Evolutionary conservation across 2,113 vertebrate genomes (phyloP).

Genomic region (Castor canadensis): DNA sequence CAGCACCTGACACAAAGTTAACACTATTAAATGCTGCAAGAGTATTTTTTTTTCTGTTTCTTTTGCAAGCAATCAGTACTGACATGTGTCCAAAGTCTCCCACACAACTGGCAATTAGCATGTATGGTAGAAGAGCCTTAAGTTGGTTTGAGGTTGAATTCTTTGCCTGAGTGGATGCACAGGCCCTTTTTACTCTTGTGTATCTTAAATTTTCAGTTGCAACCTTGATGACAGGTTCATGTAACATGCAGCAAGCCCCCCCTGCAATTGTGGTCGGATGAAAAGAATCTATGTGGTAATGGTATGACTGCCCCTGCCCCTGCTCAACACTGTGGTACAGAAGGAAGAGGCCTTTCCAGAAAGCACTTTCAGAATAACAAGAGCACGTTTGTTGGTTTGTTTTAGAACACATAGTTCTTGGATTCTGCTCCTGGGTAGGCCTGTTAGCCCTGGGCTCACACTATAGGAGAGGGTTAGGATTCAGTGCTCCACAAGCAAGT

Average conservation of each 20-base stretch:
- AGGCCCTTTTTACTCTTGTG: constrained; percentile 34
- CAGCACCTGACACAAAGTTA: not conserved
- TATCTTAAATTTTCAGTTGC: constrained; percentile 50
- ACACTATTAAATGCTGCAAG: not conserved
- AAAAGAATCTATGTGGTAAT: constrained; percentile 53
- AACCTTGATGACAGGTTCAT: constrained; percentile 16
- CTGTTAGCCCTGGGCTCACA: not conserved
- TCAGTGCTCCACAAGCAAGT: constrained; percentile 15
- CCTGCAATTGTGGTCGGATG: constrained; percentile 59
- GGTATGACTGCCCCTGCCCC: constrained; percentile 38
- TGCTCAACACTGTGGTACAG: not conserved
- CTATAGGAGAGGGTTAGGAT: constrained; percentile 17
- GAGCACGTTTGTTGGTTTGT: not conserved
- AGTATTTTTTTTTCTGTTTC: not conserved
- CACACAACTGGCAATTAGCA: not conserved
- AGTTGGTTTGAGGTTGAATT: constrained; percentile 39
- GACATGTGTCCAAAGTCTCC: not conserved
- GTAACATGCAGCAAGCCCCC: not conserved
- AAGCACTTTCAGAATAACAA: constrained; percentile 26
- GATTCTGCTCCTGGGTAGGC: not conserved
- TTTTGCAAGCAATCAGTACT: not conserved
- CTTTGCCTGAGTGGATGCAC: not conserved
- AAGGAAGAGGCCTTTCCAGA: constrained; percentile 14
- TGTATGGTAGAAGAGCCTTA: not conserved
- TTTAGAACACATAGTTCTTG: constrained; percentile 59